Conservation (phyloP, 2,113 vertebrate genomes). For the Leucopternis melanops region DNA sequence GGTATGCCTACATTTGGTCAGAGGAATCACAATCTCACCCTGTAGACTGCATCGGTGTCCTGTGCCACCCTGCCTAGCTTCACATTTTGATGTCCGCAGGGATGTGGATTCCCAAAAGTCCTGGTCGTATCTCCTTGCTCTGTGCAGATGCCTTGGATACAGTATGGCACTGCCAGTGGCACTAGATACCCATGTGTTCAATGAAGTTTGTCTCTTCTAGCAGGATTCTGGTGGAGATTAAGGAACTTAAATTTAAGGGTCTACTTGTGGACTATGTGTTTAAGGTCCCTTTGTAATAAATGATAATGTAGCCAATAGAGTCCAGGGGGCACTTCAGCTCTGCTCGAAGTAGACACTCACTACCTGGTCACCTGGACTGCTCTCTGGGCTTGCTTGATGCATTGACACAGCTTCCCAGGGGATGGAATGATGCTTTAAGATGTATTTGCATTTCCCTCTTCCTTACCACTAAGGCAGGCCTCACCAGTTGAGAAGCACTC, state of each 20-base stretch:
- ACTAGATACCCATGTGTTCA: neutral
- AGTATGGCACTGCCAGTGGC: neutral
- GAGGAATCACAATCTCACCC: neutral
- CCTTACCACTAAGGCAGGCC: neutral
- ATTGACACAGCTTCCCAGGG: neutral
- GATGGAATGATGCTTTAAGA: neutral
- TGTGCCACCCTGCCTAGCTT: neutral
- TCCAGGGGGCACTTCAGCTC: neutral
- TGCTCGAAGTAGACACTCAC: neutral
- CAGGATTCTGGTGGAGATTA: neutral
- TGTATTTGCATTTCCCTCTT: neutral
- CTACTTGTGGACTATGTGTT: neutral
- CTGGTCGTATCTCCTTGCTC: neutral
- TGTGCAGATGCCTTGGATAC: neutral
- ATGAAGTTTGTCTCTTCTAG: neutral
- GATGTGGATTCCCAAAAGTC: neutral
- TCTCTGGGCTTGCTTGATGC: neutral
- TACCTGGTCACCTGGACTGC: neutral
- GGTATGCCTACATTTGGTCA: neutral
- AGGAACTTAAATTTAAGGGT: neutral
- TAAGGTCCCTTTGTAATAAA: neutral
- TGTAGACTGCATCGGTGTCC: accelerated
- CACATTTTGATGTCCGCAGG: neutral
- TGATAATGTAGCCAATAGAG: accelerated
- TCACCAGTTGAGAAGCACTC: neutral